Base-by-base conservation (phyloP, 1,140 invertebrate genomes). In the Phymorhynchus buccinoides region DNA sequence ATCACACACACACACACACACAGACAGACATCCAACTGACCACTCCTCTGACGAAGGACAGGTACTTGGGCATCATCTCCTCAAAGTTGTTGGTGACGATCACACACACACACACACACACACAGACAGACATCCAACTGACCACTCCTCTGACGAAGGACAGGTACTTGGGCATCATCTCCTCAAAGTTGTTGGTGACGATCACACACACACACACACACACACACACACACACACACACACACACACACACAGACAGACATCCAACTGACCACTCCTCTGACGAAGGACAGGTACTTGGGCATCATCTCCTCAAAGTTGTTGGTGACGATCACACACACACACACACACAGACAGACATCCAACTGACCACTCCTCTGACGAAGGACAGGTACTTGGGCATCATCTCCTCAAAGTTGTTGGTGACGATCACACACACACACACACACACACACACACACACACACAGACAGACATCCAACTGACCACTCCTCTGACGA, bases 301-400 rank as follows among this genome's bases (percentile, higher is more conserved):
- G 99, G 99, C 96, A 99, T 97, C 96, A 99, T 98, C 91, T 99
- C 99, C 91, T 98, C 98, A 94, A 99, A 99, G 94, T 99, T 98
- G 90, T 99, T 99, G 27, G 98, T 99, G 93, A 99, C 99, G 93
- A 99, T 99, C 27, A 99, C 98, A 62, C 56, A 62, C 56, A 62
- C 56, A 62, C 56, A 52, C 56, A 62, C 12, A 62, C 56, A 62
- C 56, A 62, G 22, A 27, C 4, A 12, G 30, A 71, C 4, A 7
- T 12, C 35, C 14, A 66, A 90, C 91, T 89, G 77, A 94, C 99
- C 86, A 99, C 96, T 90, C 99, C 99, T 88, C 96, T 95, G 81
- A 99, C 95, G 92, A 99, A 99, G 79, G 95, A 96, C 86, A 99
- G 94, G 92, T 99, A 99, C 93, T 98, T 99, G 79, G 99, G 99